A percentile compares a stretch with the other conserved stretches of the same genome.
phyloP scores from a whole-genome alignment of 2,888 invertebrate genomes.

The Tenodera sinensis region DNA sequence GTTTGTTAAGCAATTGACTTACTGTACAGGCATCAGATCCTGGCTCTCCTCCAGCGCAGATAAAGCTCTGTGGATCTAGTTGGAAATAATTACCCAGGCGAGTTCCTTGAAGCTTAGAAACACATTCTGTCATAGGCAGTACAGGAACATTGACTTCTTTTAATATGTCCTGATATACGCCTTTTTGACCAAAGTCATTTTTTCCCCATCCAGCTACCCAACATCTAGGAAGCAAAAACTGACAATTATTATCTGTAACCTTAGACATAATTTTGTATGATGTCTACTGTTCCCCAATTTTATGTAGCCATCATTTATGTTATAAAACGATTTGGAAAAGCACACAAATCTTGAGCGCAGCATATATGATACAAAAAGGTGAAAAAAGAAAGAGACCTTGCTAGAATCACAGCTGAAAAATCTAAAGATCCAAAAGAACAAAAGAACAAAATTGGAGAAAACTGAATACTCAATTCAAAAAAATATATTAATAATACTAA shows the following conservation, averaged over 20 bases:
- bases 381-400: no score
- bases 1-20: conserved; percentile 37
- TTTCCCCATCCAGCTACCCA: conserved; percentile 80
- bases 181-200: conserved; percentile 51
- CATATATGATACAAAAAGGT: no score
- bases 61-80: conserved; percentile 63
- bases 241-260: neutral
- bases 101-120: conserved; percentile 59
- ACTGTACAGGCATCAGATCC: conserved; percentile 78
- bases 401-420: no score
- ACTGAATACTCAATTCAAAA: no score
- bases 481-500: no score
- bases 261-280: conserved; percentile 36
- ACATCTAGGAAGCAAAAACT: conserved; percentile 40
- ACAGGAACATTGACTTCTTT: conserved; percentile 75
- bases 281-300: neutral
- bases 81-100: conserved; percentile 61
- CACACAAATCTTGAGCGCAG: no score
- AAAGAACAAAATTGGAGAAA: no score
- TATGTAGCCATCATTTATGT: no score
- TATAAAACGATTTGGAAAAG: no score
- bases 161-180: conserved; percentile 61
- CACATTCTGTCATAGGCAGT: conserved; percentile 61
- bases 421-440: no score
- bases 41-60: conserved; percentile 75